phyloP scores from a whole-genome alignment of 2,888 invertebrate genomes.

The Hyppa rectilinea region DNA sequence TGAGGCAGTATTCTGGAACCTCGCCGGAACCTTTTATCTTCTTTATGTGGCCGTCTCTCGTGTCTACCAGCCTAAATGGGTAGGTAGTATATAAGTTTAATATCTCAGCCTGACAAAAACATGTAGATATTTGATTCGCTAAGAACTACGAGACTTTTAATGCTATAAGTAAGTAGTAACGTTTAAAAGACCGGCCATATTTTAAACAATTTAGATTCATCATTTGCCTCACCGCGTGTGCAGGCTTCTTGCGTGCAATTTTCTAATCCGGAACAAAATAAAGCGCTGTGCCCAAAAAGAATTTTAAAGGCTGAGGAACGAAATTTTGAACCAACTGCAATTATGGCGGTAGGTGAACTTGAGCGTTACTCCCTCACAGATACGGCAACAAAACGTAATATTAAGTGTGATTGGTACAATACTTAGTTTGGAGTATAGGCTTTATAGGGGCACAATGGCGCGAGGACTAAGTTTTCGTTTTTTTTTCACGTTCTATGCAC shows the following conservation, averaged over 20 bases:
- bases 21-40: conserved; percentile 92
- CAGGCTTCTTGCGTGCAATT: neutral
- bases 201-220: neutral
- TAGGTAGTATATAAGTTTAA: no score
- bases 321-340: neutral
- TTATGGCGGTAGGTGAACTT: neutral
- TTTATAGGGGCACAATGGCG: no score
- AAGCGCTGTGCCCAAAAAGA: no score
- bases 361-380: neutral
- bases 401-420: no score
- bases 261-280: no score
- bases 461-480: no score
- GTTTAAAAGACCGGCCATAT: neutral
- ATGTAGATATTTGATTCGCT: no score
- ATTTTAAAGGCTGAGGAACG: neutral
- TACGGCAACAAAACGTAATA: no score
- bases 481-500: no score
- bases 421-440: no score
- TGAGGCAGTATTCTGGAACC: conserved; percentile 92
- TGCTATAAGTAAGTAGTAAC: neutral
- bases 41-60: conserved; percentile 91
- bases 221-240: neutral
- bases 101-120: no score
- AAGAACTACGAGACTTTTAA: neutral
- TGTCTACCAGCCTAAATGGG: conserved; percentile 89